These are phyloP conservation scores for Eurystomus glaucurus DNA, from an alignment of 2,797 vertebrate genomes.

Conservation along the genomic window DNA sequence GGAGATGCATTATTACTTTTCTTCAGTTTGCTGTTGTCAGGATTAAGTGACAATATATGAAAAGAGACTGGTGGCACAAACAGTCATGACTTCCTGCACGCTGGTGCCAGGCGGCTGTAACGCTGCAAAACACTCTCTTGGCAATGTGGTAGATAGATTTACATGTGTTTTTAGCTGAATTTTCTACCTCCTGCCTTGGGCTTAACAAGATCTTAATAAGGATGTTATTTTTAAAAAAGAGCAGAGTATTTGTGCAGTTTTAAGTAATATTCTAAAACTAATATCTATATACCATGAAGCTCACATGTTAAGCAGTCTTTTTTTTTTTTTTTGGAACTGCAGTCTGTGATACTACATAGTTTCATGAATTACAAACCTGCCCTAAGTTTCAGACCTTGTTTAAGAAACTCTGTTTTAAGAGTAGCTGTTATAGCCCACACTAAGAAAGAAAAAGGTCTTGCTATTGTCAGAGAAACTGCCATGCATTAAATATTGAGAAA, in stretches of 20 bases:
- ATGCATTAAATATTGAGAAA: not conserved
- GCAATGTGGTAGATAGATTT: not conserved
- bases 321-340: not conserved
- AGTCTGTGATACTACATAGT: not conserved
- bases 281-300: not conserved
- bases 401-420: not conserved
- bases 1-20: not conserved
- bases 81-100: slow-evolving; percentile 32
- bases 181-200: not conserved
- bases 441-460: not conserved
- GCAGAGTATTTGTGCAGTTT: not conserved
- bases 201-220: not conserved
- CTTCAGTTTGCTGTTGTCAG: not conserved
- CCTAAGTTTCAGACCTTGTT: not conserved
- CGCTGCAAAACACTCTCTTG: not conserved
- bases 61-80: not conserved
- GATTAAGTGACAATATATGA: not conserved
- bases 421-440: not conserved
- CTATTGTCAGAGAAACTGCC: not conserved
- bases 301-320: not conserved
- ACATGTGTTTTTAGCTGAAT: not conserved
- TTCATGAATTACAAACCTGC: not conserved
- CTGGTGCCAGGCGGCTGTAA: not conserved
- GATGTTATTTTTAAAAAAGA: not conserved
- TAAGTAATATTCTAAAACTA: not conserved